Conservation (phyloP, 2,888 invertebrate genomes). For the Coenonympha glycerion region DNA sequence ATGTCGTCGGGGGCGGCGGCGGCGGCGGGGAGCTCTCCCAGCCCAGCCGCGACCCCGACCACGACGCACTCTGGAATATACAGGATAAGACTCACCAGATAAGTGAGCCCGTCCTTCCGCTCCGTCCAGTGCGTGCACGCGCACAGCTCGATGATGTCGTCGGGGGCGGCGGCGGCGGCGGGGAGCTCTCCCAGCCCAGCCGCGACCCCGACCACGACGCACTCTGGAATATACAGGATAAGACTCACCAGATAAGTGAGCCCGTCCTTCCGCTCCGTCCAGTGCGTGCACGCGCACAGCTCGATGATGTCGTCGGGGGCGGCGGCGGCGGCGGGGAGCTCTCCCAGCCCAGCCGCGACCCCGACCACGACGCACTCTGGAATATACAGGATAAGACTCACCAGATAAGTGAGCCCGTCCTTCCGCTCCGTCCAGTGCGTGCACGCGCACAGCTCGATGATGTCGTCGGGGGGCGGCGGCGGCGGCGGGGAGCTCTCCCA, state of each 20-base stretch:
- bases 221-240: conserved; percentile 78
- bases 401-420: conserved; percentile 90
- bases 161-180: conserved; percentile 70
- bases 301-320: conserved; percentile 85
- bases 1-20: conserved; percentile 81
- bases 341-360: conserved; percentile 80
- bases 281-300: conserved; percentile 90
- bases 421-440: conserved; percentile 96
- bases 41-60: conserved; percentile 86
- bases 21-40: conserved; percentile 65
- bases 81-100: conserved; percentile 83
- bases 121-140: conserved; percentile 96
- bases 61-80: conserved; percentile 82
- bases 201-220: conserved; percentile 89
- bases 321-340: conserved; percentile 66
- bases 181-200: conserved; percentile 75
- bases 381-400: conserved; percentile 68
- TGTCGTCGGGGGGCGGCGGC: conserved; percentile 79
- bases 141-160: conserved; percentile 90
- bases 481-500: conserved; percentile 65
- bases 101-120: conserved; percentile 93
- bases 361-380: conserved; percentile 89
- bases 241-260: conserved; percentile 85
- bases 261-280: conserved; percentile 97
- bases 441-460: conserved; percentile 90